Conservation (phyloP, 2,888 invertebrate species). For the Reticulitermes lucifugus region DNA sequence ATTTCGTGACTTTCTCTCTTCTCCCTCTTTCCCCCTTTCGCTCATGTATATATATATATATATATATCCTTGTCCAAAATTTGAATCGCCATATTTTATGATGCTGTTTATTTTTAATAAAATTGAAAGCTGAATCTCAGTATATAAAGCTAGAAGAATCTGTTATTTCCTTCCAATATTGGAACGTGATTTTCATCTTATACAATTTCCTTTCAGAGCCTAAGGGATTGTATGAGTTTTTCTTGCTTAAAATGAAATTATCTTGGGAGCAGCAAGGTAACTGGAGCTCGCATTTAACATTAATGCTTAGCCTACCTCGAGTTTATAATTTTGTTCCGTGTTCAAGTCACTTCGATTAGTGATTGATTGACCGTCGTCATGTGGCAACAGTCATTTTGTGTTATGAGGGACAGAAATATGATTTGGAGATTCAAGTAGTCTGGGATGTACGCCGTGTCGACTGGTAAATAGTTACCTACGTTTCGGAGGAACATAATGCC, state of each 20-base stretch:
- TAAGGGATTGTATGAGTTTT: neutral
- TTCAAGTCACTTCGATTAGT: neutral
- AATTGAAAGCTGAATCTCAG: conserved; percentile 13
- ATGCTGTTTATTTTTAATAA: conserved; percentile 27
- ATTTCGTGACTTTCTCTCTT: neutral
- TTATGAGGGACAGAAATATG: neutral
- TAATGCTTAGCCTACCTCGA: neutral
- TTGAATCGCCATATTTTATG: conserved; percentile 28
- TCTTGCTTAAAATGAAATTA: neutral
- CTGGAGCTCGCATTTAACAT: too few relatives aligned
- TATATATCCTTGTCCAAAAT: conserved; percentile 16
- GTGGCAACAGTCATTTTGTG: neutral
- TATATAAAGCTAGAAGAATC: neutral
- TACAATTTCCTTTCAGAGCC: conserved; percentile 13
- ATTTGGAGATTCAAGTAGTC: too few relatives aligned
- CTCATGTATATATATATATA: neutral
- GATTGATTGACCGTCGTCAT: neutral
- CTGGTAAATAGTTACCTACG: too few relatives aligned
- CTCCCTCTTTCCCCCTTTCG: neutral
- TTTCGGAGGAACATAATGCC: too few relatives aligned
- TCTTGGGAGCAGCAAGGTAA: neutral
- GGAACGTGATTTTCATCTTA: conserved; percentile 2
- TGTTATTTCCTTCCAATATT: conserved; percentile 23
- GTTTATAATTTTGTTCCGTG: neutral
- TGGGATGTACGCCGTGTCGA: too few relatives aligned